phyloP scores from a whole-genome alignment of 2,888 invertebrate species.

The Argyresthia albistria region DNA sequence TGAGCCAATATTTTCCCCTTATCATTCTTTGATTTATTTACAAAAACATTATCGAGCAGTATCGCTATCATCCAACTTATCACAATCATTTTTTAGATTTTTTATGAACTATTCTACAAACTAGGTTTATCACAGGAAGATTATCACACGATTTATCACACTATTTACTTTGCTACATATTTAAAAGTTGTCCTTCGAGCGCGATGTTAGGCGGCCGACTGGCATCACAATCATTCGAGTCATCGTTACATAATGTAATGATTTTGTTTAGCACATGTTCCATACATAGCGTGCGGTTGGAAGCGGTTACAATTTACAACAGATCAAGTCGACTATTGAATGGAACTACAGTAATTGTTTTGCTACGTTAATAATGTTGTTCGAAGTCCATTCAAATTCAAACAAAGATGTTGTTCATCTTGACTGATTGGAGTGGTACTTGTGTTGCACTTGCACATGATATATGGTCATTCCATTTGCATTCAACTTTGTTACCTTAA shows the following conservation, averaged over 20 bases:
- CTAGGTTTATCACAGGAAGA: slow-evolving; percentile 2
- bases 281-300: background rate
- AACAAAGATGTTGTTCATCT: too few species aligned
- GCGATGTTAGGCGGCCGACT: background rate
- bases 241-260: background rate
- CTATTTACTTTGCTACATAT: background rate
- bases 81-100: slow-evolving; percentile 43
- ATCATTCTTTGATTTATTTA: slow-evolving; percentile 21
- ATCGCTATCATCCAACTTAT: slow-evolving; percentile 42
- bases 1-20: slow-evolving; percentile 19
- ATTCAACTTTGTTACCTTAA: too few species aligned
- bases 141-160: slow-evolving; percentile 2
- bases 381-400: too few species aligned
- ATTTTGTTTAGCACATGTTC: background rate
- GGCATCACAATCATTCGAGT: background rate
- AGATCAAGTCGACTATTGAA: too few species aligned
- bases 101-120: slow-evolving; percentile 3
- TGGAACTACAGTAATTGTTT: too few species aligned
- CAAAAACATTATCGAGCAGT: slow-evolving; percentile 25
- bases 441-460: too few species aligned
- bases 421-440: too few species aligned
- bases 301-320: background rate
- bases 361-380: too few species aligned
- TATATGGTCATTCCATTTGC: too few species aligned
- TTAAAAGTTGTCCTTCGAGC: background rate